Evolutionary conservation across 2,888 invertebrate species (phyloP).

Genomic region (Iphiclides podalirius): DNA sequence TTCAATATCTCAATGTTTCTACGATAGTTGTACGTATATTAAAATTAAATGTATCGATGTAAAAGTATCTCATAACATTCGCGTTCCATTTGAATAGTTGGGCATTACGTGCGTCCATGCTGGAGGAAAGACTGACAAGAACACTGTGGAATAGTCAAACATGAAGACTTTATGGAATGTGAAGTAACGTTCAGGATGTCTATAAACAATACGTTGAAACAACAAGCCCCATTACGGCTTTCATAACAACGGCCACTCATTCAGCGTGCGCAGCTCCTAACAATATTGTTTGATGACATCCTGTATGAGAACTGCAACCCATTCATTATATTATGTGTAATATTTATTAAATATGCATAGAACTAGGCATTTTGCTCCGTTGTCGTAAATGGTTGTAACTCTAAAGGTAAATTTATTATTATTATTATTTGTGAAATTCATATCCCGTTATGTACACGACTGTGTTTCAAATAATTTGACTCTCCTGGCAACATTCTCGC

Average conservation of each 20-base stretch:
- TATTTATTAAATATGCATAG: conserved; percentile 55
- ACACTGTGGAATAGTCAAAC: conserved; percentile 47
- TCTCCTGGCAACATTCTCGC: conserved; percentile 40
- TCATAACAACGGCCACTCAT: no score
- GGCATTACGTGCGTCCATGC: conserved; percentile 34
- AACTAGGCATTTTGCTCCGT: conserved; percentile 73
- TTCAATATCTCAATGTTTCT: conserved; percentile 31
- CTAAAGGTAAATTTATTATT: conserved; percentile 67
- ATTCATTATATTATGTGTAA: conserved; percentile 60
- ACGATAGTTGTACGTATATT: not conserved
- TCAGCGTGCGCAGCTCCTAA: no score
- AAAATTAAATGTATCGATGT: not conserved
- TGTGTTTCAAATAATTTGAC: conserved; percentile 52
- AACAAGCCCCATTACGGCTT: no score
- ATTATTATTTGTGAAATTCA: conserved; percentile 64
- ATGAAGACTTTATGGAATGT: conserved; percentile 42
- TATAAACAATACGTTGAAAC: conserved; percentile 38
- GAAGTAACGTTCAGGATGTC: conserved; percentile 49
- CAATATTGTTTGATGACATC: conserved; percentile 56
- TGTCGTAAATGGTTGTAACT: conserved; percentile 77
- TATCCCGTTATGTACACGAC: conserved; percentile 76
- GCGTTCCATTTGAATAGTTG: not conserved
- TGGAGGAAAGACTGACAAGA: conserved; percentile 68
- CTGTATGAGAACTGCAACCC: conserved; percentile 57
- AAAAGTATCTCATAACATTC: not conserved